A percentile compares a stretch with the other conserved stretches of the same genome.
Evolutionary conservation across 2,113 vertebrate species (phyloP).

Genomic region (Forbesichthys agassizii): DNA sequence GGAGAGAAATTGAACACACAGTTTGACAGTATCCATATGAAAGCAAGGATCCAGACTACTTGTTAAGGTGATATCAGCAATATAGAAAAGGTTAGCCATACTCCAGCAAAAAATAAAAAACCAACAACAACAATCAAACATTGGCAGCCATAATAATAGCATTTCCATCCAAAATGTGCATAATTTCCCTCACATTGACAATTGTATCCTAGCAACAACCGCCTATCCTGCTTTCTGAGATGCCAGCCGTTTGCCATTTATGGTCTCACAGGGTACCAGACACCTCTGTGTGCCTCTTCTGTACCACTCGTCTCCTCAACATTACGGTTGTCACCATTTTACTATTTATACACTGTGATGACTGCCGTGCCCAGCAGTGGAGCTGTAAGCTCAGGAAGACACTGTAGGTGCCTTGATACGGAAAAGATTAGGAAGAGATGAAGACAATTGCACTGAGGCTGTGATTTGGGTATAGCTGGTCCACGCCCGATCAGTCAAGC

Average conservation of each 20-base stretch:
- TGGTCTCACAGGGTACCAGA: not conserved
- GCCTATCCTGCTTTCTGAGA: not conserved
- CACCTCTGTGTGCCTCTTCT: not conserved
- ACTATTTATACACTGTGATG: not conserved
- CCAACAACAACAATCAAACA: not conserved
- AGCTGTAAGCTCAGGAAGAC: no score
- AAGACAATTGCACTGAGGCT: no score
- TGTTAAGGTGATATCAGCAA: no score
- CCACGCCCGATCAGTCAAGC: no score
- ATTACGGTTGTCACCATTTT: conserved; percentile 8
- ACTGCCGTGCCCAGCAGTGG: no score
- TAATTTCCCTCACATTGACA: conserved; percentile 16
- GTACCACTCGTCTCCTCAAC: conserved; percentile 10
- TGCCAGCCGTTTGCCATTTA: conserved; percentile 21
- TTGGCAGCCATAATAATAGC: conserved; percentile 16
- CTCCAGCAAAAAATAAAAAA: no score
- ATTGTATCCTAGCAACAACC: conserved; percentile 16
- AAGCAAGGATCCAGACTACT: conserved; percentile 3
- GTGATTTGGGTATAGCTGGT: no score
- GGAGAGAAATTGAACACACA: conserved; percentile 20
- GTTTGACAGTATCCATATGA: conserved; percentile 12
- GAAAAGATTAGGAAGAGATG: no score
- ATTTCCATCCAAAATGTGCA: conserved; percentile 10
- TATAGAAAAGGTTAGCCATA: no score
- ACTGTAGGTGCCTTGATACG: no score